phyloP scores from a whole-genome alignment of 2,113 vertebrate genomes.

The Odocoileus virginianus region DNA sequence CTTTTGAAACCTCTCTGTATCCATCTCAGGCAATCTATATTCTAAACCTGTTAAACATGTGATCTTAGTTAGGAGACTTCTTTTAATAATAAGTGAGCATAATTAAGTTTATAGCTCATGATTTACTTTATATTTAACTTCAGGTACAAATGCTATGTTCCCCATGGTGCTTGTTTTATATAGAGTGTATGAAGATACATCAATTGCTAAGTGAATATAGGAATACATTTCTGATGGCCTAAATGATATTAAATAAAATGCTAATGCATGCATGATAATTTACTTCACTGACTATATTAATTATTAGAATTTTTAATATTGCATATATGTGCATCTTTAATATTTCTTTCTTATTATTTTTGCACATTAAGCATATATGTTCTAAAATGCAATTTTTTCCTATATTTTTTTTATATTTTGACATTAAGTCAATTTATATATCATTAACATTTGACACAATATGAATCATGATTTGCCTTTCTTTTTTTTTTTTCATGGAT shows the following conservation, averaged over 20 bases:
- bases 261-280: not conserved
- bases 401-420: slow-evolving; percentile 2
- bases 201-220: not conserved
- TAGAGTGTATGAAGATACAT: not conserved
- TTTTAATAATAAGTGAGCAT: not conserved
- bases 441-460: slow-evolving; percentile 36
- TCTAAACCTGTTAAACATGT: not conserved
- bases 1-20: not conserved
- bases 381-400: not conserved
- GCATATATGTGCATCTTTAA: not conserved
- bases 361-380: not conserved
- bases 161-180: not conserved
- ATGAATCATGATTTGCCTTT: not conserved
- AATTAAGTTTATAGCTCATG: not conserved
- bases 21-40: not conserved
- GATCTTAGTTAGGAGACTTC: not conserved
- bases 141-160: not conserved
- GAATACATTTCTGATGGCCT: not conserved
- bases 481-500: not conserved
- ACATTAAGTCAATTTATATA: slow-evolving; percentile 36
- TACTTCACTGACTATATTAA: not conserved
- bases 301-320: not conserved
- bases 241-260: not conserved
- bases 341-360: not conserved
- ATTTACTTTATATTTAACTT: not conserved